Evolutionary conservation across 30 jellyfish, hydroid and myxozoan species (phyloP), one percentile per base, ranked within the genome.

Genomic region (Sanderia malayensis): DNA sequence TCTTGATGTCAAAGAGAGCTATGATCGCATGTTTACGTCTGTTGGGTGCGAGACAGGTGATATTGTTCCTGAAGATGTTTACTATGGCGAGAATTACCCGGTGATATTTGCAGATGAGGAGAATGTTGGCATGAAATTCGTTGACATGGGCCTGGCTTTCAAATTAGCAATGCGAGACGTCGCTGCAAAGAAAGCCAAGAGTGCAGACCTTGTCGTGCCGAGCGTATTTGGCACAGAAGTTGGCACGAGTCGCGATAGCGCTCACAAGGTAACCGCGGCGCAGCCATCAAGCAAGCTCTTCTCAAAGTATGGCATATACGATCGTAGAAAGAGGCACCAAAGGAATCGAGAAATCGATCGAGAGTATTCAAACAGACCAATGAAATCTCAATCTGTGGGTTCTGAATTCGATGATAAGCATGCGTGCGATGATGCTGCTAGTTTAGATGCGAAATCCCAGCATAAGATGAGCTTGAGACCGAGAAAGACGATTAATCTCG

Each of bases 131-230:
- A 66, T 67, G 82, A 79, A 79, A 33, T 79, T 79, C 31, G 91
- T 79, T 34, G 91, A 79, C 22, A 79, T 79, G 91, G 67, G 91
- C 71, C 70, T 79, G 0, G 91, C 91, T 19, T 79, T 79, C 31
- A 79, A 79, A 53, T 28, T 66, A 21, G 83, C 83, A 2, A 79
- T 68, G 83, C 66, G 63, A n/a, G 83, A 52, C 3, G 70, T 18
- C 8, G 44, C 70, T 6, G 30, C 80, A 9, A 62, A 31, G 53
- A 74, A 76, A 28, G 30, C 34, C 1, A 30, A 33, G 72, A 2
- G 25, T 9, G 24, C 64, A 15, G 64, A 49, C 11, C 27, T 19
- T 15, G 27, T 49, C 6, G 18, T 9, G 18, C 64, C 64, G 8
- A 19, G 27, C 27, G 24, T 49, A 18, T 2, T 11, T 24, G 3